These are phyloP conservation scores for Acromyrmex heyeri DNA, from an alignment of 1,140 invertebrate genomes.

Conservation along the genomic window DNA sequence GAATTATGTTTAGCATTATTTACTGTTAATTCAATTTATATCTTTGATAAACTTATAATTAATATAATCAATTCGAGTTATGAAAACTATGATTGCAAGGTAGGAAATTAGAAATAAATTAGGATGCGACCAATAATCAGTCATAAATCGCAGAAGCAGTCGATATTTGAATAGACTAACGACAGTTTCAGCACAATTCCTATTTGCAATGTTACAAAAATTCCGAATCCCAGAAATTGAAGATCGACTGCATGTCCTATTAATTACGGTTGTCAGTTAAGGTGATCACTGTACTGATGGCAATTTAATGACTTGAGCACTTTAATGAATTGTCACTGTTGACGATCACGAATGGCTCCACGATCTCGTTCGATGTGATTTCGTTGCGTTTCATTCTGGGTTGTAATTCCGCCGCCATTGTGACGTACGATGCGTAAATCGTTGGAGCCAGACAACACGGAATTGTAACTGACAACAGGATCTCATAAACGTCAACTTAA, in stretches of 20 bases:
- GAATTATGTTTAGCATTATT: background rate
- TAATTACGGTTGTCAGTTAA: conserved; percentile 70
- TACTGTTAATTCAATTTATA: background rate
- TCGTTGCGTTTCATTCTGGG: conserved; percentile 62
- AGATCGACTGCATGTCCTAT: conserved; percentile 66
- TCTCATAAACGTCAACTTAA: conserved; percentile 53
- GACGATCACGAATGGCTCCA: conserved; percentile 46
- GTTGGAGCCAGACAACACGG: background rate
- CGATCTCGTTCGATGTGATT: conserved; percentile 63
- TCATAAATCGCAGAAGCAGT: background rate
- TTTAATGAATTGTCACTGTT: conserved; percentile 48
- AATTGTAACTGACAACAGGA: conserved; percentile 51
- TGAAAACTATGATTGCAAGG: background rate
- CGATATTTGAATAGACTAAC: conserved; percentile 45
- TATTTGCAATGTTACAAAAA: conserved; percentile 67
- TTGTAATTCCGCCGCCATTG: conserved; percentile 36
- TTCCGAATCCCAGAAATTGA: conserved; percentile 62
- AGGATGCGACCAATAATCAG: background rate
- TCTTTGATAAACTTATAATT: conserved; percentile 28
- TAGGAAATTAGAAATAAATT: conserved; percentile 9
- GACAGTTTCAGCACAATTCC: conserved; percentile 64
- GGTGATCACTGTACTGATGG: conserved; percentile 56
- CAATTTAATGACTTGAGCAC: conserved; percentile 66
- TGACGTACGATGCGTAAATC: conserved; percentile 45
- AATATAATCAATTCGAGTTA: conserved; percentile 19